phyloP scores from a whole-genome alignment of 2,888 invertebrate species.

The Lochmaea capreae region DNA sequence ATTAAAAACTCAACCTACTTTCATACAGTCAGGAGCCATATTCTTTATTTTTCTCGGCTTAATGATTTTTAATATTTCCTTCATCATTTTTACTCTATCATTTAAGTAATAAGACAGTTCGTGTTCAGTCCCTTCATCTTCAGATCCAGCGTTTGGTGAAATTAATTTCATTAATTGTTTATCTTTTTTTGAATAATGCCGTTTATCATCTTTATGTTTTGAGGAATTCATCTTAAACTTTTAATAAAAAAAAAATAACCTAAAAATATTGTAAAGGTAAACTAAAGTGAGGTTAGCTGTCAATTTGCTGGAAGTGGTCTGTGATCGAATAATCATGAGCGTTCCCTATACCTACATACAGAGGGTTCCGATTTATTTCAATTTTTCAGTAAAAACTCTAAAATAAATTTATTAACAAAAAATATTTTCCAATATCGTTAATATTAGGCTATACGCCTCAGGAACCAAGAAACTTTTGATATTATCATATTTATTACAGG shows the following conservation, averaged over 20 bases:
- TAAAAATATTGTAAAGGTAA: not conserved
- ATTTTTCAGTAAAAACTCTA: no score
- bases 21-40: constrained; percentile 63
- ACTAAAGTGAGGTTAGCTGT: no score
- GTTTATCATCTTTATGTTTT: constrained; percentile 28
- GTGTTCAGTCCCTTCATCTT: constrained; percentile 60
- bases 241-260: not conserved
- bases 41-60: constrained; percentile 63
- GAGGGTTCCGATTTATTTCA: no score
- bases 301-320: no score
- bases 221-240: constrained; percentile 19
- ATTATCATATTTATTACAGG: no score
- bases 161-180: constrained; percentile 54
- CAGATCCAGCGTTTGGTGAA: constrained; percentile 53
- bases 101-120: constrained; percentile 62
- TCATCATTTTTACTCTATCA: constrained; percentile 64
- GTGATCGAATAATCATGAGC: no score
- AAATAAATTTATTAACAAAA: no score
- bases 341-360: no score
- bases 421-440: no score
- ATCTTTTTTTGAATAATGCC: constrained; percentile 47
- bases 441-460: no score
- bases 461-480: no score
- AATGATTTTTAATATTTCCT: constrained; percentile 63
- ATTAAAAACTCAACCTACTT: constrained; percentile 51